Evolutionary conservation across 2,888 invertebrate species (phyloP), one percentile per base, ranked within the genome.

Genomic region (Pomacea canaliculata): DNA sequence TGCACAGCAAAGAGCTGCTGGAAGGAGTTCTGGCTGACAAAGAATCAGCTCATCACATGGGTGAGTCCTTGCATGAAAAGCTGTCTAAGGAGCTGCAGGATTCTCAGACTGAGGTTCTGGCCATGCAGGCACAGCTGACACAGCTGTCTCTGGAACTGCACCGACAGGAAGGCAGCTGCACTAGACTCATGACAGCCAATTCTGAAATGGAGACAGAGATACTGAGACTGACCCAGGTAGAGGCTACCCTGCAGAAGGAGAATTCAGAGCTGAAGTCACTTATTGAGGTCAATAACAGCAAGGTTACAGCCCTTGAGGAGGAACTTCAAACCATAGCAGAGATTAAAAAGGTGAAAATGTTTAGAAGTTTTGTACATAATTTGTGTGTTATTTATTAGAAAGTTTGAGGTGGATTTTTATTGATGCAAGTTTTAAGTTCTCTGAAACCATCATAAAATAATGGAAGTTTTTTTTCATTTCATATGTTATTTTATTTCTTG

Each of bases 231-330:
- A 67, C 10, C 19, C 18, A 71, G 19, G 70, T 78, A 13, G 65
- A 78, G 51, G 78, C 79, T 23, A 79, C 76, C 67, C 78, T 76
- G 62, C 72, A 79, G 23, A 18, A 77, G 12, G 82, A 82, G 70
- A 69, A 79, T 56, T 59, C 70, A 48, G 77, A 78, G 49, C 59
- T 83, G 7, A 73, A 49, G 73, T 60, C 76, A 70, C 60, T 49
- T 19, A 48, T 68, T 27, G 46, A 46, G 49, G n/a, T n/a, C 56
- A 9, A 48, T 3, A 18, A 51, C 12, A 65, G 73, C n/a, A 12
- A 73, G 59, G 56, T 65, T n/a, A 27, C 18, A n/a, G 23, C 65
- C 46, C 12, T 77, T 13, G 63, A 70, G 19, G 71, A 56, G n/a
- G 72, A 66, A 19, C 67, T 76, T 59, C 62, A 63, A 37, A 59